Conservation (phyloP, 2,113 vertebrate genomes). For the Colossoma macropomum region DNA sequence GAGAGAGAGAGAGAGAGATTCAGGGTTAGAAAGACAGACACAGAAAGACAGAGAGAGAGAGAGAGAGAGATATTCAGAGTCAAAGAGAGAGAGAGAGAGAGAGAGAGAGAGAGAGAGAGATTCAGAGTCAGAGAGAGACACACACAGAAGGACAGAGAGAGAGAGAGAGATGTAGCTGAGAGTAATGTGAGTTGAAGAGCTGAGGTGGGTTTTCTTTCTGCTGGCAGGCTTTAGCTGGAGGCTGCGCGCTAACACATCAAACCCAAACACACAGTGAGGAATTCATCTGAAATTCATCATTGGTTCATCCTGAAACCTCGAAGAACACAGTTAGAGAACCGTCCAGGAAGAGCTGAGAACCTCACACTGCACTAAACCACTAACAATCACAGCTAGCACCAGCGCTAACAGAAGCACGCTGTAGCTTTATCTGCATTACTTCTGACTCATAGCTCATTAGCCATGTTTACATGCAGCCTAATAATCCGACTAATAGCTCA, state of each 20-base stretch:
- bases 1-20: no score
- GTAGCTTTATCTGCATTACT: no score
- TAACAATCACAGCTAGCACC: background rate
- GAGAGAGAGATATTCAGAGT: no score
- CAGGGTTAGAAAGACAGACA: no score
- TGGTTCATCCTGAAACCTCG: background rate
- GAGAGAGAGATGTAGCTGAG: slow-evolving; percentile 13
- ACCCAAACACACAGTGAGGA: slow-evolving; percentile 24
- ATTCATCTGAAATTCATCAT: slow-evolving; percentile 5
- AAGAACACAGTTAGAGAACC: slow-evolving; percentile 8
- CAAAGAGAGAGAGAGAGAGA: no score
- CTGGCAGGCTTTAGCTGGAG: slow-evolving; percentile 22
- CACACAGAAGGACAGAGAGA: background rate
- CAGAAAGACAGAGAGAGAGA: no score
- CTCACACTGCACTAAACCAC: background rate
- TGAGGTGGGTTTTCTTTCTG: slow-evolving; percentile 3
- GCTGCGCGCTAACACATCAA: slow-evolving; percentile 34
- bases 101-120: background rate
- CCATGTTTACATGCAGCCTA: no score
- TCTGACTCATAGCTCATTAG: no score
- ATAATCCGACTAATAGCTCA: no score
- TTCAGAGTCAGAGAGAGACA: background rate
- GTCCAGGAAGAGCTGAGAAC: background rate
- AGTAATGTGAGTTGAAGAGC: background rate
- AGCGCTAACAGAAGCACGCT: no score